Percentiles rank a stretch among this genome's conserved stretches.
phyloP scores from a whole-genome alignment of 2,888 invertebrate species.

The Caenorhabditis zanzibari region DNA sequence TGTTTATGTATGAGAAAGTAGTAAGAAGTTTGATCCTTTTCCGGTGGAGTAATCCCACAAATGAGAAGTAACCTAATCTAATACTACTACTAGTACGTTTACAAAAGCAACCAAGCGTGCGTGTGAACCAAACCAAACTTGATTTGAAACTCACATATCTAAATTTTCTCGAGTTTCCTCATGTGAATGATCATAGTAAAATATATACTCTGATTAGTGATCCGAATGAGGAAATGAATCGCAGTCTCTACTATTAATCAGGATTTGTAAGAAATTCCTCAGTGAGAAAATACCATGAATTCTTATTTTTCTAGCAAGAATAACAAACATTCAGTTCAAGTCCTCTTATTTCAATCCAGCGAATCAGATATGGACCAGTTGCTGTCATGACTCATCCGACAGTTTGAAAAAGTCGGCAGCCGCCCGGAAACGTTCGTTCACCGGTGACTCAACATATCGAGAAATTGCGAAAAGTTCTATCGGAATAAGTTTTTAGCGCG shows the following conservation, averaged over 20 bases:
- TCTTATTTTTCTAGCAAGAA: constrained; percentile 23
- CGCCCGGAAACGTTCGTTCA: constrained; percentile 26
- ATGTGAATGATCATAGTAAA: too few relatives aligned
- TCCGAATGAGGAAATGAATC: not conserved
- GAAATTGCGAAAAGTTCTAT: not conserved
- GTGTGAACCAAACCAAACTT: not conserved
- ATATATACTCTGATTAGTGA: too few relatives aligned
- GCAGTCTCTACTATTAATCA: not conserved
- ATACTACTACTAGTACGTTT: not conserved
- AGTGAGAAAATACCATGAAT: not conserved
- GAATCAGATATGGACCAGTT: constrained; percentile 62
- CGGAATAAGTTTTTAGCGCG: not conserved
- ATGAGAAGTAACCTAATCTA: constrained; percentile 7
- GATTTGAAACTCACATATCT: not conserved
- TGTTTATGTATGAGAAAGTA: not conserved
- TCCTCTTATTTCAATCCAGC: not conserved
- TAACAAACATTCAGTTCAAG: constrained; percentile 21
- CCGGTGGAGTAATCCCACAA: not conserved
- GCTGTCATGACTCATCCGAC: constrained; percentile 50
- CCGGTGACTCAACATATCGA: constrained; percentile 35
- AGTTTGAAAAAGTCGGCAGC: constrained; percentile 32
- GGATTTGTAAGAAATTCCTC: not conserved
- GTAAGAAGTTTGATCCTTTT: not conserved
- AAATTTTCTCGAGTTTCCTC: not conserved
- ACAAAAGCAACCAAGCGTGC: constrained; percentile 1